These are phyloP conservation scores for Montipora efflorescens DNA, from an alignment of 64 coral and sea anemone genomes.

Conservation along the genomic window DNA sequence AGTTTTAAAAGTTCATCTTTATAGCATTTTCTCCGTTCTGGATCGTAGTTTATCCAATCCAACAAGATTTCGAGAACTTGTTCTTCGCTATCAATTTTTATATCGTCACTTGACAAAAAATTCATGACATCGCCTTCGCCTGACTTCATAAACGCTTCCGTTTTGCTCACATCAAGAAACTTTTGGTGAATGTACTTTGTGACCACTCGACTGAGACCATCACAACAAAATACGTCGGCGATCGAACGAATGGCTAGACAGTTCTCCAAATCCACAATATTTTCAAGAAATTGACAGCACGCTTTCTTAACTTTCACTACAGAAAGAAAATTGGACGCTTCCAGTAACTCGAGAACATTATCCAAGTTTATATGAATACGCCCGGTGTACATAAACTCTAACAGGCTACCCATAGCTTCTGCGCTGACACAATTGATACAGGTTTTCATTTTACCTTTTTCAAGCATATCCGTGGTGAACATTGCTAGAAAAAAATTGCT, in stretches of 20 bases:
- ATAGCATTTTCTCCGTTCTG: conserved; percentile 45
- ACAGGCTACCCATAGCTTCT: conserved; percentile 54
- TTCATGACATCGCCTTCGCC: conserved; percentile 44
- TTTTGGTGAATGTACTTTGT: conserved; percentile 65
- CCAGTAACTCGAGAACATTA: conserved; percentile 76
- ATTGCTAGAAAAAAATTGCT: conserved; percentile 85
- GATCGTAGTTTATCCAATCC: conserved; percentile 75
- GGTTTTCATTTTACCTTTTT: conserved; percentile 58
- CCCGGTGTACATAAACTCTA: conserved; percentile 91
- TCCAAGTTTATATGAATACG: conserved; percentile 58
- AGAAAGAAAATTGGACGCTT: conserved; percentile 89
- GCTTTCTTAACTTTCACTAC: conserved; percentile 55
- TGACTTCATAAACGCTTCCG: conserved; percentile 64
- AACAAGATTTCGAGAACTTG: conserved; percentile 66
- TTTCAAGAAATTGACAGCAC: conserved; percentile 84
- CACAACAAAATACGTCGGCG: conserved; percentile 77
- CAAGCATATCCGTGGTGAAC: conserved; percentile 90
- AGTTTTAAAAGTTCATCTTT: conserved; percentile 50
- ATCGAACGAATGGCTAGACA: conserved; percentile 80
- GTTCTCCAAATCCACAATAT: conserved; percentile 56
- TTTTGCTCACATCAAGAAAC: conserved; percentile 67
- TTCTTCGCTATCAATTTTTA: conserved; percentile 77
- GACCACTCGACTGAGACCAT: conserved; percentile 47
- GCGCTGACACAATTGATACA: conserved; percentile 45
- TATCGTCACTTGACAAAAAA: conserved; percentile 82